These are phyloP conservation scores for Notodonta dromedarius DNA, from an alignment of 2,888 invertebrate genomes.

Conservation along the genomic window DNA sequence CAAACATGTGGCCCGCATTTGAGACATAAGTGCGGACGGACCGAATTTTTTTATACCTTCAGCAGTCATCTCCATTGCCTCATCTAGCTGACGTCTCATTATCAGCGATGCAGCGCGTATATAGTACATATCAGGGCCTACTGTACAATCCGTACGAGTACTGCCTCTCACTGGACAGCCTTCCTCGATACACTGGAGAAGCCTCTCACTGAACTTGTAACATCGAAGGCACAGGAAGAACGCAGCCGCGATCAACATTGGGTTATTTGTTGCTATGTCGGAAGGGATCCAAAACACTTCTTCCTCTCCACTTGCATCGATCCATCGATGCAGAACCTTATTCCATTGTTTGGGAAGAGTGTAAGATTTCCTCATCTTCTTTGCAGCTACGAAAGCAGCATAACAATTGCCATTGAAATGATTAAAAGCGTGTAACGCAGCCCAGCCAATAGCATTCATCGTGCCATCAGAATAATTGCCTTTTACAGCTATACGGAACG, in stretches of 20 bases:
- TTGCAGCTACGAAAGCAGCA: slow-evolving; percentile 67
- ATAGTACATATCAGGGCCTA: slow-evolving; percentile 59
- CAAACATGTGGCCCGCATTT: slow-evolving; percentile 66
- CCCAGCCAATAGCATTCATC: slow-evolving; percentile 73
- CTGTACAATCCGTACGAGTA: slow-evolving; percentile 29
- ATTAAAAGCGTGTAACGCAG: slow-evolving; percentile 67
- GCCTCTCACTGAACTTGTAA: slow-evolving; percentile 60
- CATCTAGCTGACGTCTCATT: slow-evolving; percentile 49
- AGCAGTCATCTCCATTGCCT: slow-evolving; percentile 54
- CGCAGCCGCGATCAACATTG: slow-evolving; percentile 69
- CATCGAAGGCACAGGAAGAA: slow-evolving; percentile 75
- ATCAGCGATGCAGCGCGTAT: slow-evolving; percentile 63
- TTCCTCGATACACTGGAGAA: slow-evolving; percentile 61
- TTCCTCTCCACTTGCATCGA: slow-evolving; percentile 68
- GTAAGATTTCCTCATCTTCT: slow-evolving; percentile 71
- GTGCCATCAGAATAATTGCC: slow-evolving; percentile 70
- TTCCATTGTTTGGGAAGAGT: slow-evolving; percentile 65
- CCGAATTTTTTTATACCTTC: slow-evolving; percentile 60
- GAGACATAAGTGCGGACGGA: slow-evolving; percentile 62
- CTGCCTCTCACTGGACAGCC: slow-evolving; percentile 62
- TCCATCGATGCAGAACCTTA: slow-evolving; percentile 62
- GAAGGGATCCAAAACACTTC: slow-evolving; percentile 69
- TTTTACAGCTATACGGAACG: slow-evolving; percentile 69
- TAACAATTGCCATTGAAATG: slow-evolving; percentile 53
- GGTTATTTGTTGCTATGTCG: slow-evolving; percentile 52